phyloP scores from a whole-genome alignment of 2,888 invertebrate genomes.

The Hydropsyche betteni region DNA sequence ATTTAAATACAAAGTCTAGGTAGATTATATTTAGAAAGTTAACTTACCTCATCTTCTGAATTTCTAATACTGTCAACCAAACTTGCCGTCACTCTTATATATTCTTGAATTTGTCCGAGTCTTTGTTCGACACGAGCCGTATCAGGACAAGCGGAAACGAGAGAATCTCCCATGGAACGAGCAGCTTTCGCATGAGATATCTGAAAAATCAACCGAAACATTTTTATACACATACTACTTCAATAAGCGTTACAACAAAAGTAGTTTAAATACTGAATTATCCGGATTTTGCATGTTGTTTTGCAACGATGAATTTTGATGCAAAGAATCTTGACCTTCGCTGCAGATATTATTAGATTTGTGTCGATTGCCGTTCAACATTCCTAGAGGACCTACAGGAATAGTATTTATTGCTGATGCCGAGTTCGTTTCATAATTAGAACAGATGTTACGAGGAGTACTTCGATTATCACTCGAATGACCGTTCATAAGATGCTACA shows the following conservation, averaged over 20 bases:
- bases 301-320: neutral
- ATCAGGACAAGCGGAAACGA: slow-evolving; percentile 68
- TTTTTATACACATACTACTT: neutral
- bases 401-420: neutral
- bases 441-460: neutral
- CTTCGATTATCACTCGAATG: slow-evolving; percentile 3
- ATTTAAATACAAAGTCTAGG: no score
- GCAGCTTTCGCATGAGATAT: slow-evolving; percentile 59
- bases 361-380: neutral
- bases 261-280: neutral
- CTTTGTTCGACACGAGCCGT: slow-evolving; percentile 75
- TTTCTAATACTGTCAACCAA: slow-evolving; percentile 76
- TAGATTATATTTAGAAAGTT: no score
- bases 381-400: neutral
- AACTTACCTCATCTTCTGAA: slow-evolving; percentile 73
- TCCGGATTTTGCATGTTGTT: neutral
- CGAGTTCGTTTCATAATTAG: neutral
- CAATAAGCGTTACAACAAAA: no score
- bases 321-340: slow-evolving; percentile 14
- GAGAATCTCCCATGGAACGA: slow-evolving; percentile 62
- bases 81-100: slow-evolving; percentile 74
- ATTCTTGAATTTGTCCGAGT: slow-evolving; percentile 76
- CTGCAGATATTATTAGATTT: slow-evolving; percentile 10
- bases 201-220: slow-evolving; percentile 4
- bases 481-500: neutral